phyloP scores from a whole-genome alignment of 2,113 vertebrate species.

The Aleadryas rufinucha region DNA sequence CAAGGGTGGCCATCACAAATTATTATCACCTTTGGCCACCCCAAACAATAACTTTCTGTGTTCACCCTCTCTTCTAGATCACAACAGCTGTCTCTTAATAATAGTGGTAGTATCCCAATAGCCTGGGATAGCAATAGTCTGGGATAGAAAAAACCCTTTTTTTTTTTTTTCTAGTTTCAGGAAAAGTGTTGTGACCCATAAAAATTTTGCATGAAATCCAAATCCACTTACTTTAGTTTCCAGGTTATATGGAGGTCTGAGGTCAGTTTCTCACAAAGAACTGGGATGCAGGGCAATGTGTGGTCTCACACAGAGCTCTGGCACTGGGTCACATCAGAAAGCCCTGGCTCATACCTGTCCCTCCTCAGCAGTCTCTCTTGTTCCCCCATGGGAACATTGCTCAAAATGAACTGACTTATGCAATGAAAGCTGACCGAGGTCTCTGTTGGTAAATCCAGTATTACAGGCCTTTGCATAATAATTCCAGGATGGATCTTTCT shows the following conservation, averaged over 20 bases:
- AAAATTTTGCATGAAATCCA: not conserved
- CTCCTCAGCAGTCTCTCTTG: not conserved
- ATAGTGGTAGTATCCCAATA: not conserved
- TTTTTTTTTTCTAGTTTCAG: not conserved
- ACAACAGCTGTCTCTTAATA: not conserved
- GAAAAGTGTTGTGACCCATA: no score
- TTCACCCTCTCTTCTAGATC: not conserved
- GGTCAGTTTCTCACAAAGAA: not conserved
- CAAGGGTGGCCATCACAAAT: not conserved
- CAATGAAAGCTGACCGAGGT: not conserved
- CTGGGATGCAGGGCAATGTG: not conserved
- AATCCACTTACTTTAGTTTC: not conserved
- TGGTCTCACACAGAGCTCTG: not conserved
- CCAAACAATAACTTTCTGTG: not conserved
- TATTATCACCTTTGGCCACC: not conserved
- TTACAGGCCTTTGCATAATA: conserved; percentile 5
- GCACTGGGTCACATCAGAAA: not conserved
- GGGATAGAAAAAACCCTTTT: not conserved
- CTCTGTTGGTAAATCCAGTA: not conserved
- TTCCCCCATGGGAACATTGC: not conserved
- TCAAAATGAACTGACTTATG: not conserved
- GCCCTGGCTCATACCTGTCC: not conserved
- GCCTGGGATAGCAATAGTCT: not conserved
- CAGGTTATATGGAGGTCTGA: not conserved
- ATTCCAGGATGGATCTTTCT: not conserved